Evolutionary conservation across 35 echinoderm and acorn worm genomes (phyloP).

Genomic region (Amphiura filiformis): DNA sequence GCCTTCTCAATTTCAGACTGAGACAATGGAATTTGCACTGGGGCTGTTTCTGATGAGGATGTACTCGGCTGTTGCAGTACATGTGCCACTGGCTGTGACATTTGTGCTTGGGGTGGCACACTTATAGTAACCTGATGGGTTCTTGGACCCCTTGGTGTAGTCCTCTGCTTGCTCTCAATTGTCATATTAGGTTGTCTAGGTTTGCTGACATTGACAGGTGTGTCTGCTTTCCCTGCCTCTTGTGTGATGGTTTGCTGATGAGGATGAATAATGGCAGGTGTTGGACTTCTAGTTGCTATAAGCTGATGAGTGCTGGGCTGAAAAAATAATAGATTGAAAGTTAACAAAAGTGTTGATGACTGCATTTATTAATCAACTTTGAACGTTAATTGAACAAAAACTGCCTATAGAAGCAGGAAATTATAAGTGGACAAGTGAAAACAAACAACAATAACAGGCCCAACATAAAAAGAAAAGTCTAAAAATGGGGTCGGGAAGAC

Average conservation of each 20-base stretch:
- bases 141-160: not conserved
- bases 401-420: too few relatives aligned
- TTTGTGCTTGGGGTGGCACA: not conserved
- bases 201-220: not conserved
- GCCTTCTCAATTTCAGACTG: constrained; percentile 81
- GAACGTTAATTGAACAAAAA: too few relatives aligned
- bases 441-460: too few relatives aligned
- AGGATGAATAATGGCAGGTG: not conserved
- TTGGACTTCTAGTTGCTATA: not conserved
- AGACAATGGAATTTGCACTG: constrained; percentile 31
- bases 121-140: not conserved
- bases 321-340: too few relatives aligned
- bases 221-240: not conserved
- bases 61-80: not conserved
- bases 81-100: not conserved
- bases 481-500: too few relatives aligned
- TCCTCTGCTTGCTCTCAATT: not conserved
- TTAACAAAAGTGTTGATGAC: too few relatives aligned
- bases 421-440: too few relatives aligned
- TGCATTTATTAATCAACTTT: too few relatives aligned
- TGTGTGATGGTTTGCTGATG: not conserved
- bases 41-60: not conserved
- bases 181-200: not conserved
- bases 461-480: too few relatives aligned
- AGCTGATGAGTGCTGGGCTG: constrained; percentile 10